Conservation (phyloP, 1,140 invertebrate genomes). For the Papilio aristodemus region DNA sequence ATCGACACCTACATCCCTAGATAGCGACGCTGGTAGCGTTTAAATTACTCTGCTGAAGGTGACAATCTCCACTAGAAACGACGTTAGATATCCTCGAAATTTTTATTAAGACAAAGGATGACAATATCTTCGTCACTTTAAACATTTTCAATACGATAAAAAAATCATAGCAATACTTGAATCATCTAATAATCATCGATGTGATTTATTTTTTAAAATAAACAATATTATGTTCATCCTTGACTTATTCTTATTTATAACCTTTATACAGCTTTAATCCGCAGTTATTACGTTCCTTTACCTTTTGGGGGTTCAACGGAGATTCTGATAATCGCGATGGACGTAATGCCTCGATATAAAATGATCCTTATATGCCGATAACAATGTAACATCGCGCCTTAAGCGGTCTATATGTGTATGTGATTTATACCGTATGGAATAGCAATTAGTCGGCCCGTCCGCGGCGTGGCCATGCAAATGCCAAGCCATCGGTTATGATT, state of each 20-base stretch:
- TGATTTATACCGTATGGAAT: slow-evolving; percentile 66
- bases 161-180: no score
- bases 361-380: slow-evolving; percentile 33
- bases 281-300: slow-evolving; percentile 36
- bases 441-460: slow-evolving; percentile 60
- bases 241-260: slow-evolving; percentile 38
- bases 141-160: no score
- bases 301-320: slow-evolving; percentile 27
- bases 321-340: slow-evolving; percentile 20
- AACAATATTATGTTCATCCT: background rate
- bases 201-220: slow-evolving; percentile 10
- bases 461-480: slow-evolving; percentile 59
- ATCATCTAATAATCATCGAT: background rate
- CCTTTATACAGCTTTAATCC: slow-evolving; percentile 33
- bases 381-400: slow-evolving; percentile 47
- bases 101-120: no score
- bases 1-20: background rate
- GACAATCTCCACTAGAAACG: no score
- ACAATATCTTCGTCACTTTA: no score
- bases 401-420: slow-evolving; percentile 43
- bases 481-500: slow-evolving; percentile 60
- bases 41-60: no score
- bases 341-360: background rate
- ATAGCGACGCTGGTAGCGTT: background rate
- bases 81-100: no score